Conservation (phyloP, 2,113 vertebrate genomes). For the Rhadina sibilatrix region DNA sequence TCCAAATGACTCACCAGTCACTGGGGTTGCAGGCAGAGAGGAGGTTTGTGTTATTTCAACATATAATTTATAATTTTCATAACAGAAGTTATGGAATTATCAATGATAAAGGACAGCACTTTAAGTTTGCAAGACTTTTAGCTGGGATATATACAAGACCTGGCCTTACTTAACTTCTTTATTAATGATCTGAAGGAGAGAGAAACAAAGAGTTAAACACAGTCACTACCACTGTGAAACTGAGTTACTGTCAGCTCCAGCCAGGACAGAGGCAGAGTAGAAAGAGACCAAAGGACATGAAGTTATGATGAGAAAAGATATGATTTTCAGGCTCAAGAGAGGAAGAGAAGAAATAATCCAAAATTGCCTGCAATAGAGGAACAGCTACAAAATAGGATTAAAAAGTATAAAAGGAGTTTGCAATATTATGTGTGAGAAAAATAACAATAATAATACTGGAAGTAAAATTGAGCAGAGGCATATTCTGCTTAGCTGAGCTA, state of each 20-base stretch:
- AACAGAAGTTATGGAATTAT: neutral
- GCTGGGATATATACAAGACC: neutral
- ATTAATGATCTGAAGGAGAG: neutral
- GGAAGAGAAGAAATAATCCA: neutral
- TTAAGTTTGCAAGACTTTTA: neutral
- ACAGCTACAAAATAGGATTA: neutral
- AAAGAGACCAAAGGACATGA: neutral
- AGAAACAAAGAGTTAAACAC: neutral
- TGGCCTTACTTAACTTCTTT: neutral
- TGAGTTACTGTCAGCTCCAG: neutral
- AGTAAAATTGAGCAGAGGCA: neutral
- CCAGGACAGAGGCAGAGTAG: neutral
- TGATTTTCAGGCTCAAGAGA: neutral
- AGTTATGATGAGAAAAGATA: neutral
- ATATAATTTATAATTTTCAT: neutral
- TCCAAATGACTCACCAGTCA: neutral
- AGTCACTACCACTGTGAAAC: neutral
- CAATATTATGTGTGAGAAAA: neutral
- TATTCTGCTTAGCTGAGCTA: neutral
- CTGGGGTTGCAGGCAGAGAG: neutral
- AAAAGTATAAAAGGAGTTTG: neutral
- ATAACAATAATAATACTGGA: neutral
- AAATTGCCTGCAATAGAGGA: neutral
- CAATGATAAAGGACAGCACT: neutral
- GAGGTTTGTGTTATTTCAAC: neutral